Evolutionary conservation across 2,888 invertebrate species (phyloP).

Genomic region (Sepiola atlantica): DNA sequence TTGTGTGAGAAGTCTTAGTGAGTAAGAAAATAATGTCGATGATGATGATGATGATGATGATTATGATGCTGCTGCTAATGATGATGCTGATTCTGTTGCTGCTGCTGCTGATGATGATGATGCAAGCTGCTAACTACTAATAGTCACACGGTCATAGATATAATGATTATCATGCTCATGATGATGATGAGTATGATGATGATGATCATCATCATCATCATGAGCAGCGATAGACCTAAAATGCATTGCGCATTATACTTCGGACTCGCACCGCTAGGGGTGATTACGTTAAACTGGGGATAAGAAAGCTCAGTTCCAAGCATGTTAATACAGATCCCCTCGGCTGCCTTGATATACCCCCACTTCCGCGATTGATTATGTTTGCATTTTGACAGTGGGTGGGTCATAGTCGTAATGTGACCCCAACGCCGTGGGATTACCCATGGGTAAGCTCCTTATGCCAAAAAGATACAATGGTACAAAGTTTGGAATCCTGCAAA

Average conservation of each 20-base stretch:
- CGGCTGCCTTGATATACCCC: not conserved
- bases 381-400: slow-evolving; percentile 32
- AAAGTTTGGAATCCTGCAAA: not conserved
- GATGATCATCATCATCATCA: not conserved
- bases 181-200: too few relatives aligned
- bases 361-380: not conserved
- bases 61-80: too few relatives aligned
- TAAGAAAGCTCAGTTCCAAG: not conserved
- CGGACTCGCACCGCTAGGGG: not conserved
- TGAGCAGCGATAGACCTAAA: not conserved
- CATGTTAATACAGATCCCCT: slow-evolving; percentile 19
- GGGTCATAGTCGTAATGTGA: slow-evolving; percentile 6
- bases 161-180: too few relatives aligned
- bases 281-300: slow-evolving; percentile 32
- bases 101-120: too few relatives aligned
- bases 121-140: too few relatives aligned
- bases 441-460: slow-evolving; percentile 21
- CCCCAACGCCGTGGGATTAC: not conserved
- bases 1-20: too few relatives aligned
- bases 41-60: too few relatives aligned
- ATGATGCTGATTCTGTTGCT: too few relatives aligned
- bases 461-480: not conserved
- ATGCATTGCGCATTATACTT: not conserved
- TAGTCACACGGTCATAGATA: too few relatives aligned
- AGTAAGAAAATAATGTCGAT: too few relatives aligned